A percentile compares a stretch with the other conserved stretches of the same genome.
phyloP scores from a whole-genome alignment of 2,888 invertebrate genomes.

The Caenorhabditis angaria region DNA sequence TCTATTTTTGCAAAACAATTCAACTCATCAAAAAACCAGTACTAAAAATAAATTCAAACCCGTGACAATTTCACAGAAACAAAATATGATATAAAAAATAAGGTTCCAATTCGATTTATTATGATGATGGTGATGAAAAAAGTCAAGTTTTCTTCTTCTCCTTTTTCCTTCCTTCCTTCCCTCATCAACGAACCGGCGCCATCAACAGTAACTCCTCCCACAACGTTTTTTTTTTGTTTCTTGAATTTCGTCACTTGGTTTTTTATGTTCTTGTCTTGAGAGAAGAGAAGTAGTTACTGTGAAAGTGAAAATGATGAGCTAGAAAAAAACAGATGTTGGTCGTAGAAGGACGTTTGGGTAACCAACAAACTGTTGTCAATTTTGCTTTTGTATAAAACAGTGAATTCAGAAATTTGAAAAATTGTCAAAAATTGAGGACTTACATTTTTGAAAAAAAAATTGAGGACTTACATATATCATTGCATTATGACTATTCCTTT shows the following conservation, averaged over 20 bases:
- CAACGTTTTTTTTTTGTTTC: conserved; percentile 28
- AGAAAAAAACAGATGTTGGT: background rate
- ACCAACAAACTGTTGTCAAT: too few relatives aligned
- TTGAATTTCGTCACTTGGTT: conserved; percentile 6
- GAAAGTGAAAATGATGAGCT: conserved; percentile 1
- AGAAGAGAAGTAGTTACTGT: background rate
- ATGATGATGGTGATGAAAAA: conserved; percentile 22
- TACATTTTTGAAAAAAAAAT: too few relatives aligned
- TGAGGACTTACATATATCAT: too few relatives aligned
- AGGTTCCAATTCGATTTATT: background rate
- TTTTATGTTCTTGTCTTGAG: background rate
- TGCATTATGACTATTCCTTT: too few relatives aligned
- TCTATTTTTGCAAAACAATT: background rate
- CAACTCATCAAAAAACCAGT: background rate
- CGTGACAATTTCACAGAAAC: background rate
- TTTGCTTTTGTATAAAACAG: too few relatives aligned
- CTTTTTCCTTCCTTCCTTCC: conserved; percentile 19
- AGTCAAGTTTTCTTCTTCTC: conserved; percentile 40
- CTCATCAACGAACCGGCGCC: conserved; percentile 14
- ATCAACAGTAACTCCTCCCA: conserved; percentile 41
- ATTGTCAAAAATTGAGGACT: too few relatives aligned
- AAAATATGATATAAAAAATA: background rate
- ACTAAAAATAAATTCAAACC: background rate
- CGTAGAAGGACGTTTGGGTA: background rate
- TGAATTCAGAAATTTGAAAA: too few relatives aligned